Evolutionary conservation across 2,113 vertebrate species (phyloP).

Genomic region (Rhynchomys soricoides): DNA sequence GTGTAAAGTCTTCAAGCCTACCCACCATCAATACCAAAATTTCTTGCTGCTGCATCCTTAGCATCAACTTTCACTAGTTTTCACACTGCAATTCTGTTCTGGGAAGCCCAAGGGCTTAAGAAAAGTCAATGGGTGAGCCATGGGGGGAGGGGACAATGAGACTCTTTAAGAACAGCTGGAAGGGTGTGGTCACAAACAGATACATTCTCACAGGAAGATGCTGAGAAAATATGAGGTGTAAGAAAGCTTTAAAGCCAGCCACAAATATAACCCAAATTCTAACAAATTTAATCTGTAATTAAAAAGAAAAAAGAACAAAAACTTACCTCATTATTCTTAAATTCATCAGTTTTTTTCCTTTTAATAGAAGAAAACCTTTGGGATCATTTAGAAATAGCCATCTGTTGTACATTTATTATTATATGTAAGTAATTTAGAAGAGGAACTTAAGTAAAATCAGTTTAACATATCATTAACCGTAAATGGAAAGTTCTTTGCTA

Average conservation of each 20-base stretch:
- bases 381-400: conserved; percentile 31
- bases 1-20: neutral
- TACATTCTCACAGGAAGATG: neutral
- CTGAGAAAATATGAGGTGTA: conserved; percentile 18
- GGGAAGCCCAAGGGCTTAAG: neutral
- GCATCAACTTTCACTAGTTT: neutral
- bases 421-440: neutral
- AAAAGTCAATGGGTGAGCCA: neutral
- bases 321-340: neutral
- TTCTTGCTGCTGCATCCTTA: neutral
- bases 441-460: conserved; percentile 18
- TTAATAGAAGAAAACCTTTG: neutral
- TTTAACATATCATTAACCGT: neutral
- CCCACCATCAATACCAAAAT: neutral
- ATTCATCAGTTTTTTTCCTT: neutral
- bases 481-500: conserved; percentile 18
- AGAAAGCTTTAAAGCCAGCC: neutral
- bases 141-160: neutral
- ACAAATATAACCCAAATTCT: neutral
- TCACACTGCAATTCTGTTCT: neutral
- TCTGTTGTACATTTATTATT: conserved; percentile 28
- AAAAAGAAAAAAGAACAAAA: neutral
- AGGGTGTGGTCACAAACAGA: neutral
- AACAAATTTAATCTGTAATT: neutral
- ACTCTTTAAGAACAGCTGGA: neutral